Percentiles rank a stretch among this genome's conserved stretches.
phyloP scores from a whole-genome alignment of 2,888 invertebrate genomes.

The Spialia ferax region DNA sequence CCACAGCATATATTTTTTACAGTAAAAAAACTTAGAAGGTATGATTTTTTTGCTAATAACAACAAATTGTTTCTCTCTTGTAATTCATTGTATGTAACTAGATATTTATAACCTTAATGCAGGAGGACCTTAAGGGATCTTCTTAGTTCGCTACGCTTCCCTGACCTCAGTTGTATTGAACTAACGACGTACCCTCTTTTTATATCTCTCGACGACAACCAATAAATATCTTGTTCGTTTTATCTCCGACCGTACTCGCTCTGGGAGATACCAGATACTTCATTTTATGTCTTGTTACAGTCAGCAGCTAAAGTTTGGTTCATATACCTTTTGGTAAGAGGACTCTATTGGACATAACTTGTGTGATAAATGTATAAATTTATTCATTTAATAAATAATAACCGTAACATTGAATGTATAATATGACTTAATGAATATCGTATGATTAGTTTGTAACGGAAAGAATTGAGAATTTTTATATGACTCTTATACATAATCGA shows the following conservation, averaged over 20 bases:
- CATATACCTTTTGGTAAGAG: not conserved
- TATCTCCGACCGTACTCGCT: constrained; percentile 36
- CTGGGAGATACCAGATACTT: constrained; percentile 33
- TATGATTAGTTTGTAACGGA: no score
- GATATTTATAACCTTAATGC: not conserved
- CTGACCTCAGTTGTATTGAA: constrained; percentile 47
- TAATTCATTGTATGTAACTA: not conserved
- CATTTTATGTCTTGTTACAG: constrained; percentile 30
- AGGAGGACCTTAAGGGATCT: constrained; percentile 5
- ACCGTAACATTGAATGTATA: no score
- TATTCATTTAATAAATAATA: no score
- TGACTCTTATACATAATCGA: no score
- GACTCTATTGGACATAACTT: not conserved
- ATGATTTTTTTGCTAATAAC: not conserved
- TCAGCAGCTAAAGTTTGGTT: constrained; percentile 14
- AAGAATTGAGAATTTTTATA: no score
- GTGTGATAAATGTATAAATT: not conserved
- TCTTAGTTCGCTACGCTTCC: constrained; percentile 36
- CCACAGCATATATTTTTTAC: no score
- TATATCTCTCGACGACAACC: constrained; percentile 48
- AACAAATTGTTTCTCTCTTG: not conserved
- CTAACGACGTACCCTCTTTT: constrained; percentile 50
- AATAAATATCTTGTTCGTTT: constrained; percentile 46
- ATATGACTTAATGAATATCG: no score
- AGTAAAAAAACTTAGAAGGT: no score